Evolutionary conservation across 2,113 vertebrate species (phyloP), one percentile per base, ranked within the genome.

Genomic region (Tupaia chinensis): DNA sequence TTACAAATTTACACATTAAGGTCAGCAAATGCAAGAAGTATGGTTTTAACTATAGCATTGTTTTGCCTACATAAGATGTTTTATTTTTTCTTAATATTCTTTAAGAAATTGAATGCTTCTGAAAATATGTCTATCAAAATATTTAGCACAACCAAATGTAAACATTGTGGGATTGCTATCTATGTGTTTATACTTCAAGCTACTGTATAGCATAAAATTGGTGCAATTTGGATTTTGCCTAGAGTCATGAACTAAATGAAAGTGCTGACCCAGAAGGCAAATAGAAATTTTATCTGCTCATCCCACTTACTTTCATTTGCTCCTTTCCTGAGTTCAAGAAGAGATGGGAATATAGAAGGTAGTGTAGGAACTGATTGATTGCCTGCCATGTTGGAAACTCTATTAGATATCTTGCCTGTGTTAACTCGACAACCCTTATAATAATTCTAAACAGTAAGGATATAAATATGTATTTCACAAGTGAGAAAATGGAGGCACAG

Each of bases 1-100:
- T 94, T 94, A 96, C 66, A 88, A 74, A 97, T 97, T 95, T 95
- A 96, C 72, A 91, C 94, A 84, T 7, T 54, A n/a, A 94, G 91
- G 91, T 96, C 83, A 95, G 63, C 14, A 93, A 97, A 94, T 96
- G 29, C 12, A 70, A 92, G 82, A 90, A 56, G 53, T 78, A 74
- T 63, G 90, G 25, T 89, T 96, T 72, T 95, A 25, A 87, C 89
- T 95, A 88, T 78, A 72, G 88, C 66, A 96, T 93, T 83, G 92
- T 86, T 60, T 93, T 20, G 20, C n/a, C 66, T 74, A 86, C 70
- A 83, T 74, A 88, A 83, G 25, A 73, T 60, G 56, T 7, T 94
- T 90, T 92, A 72, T 76, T 92, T 84, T 68, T 80, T 44, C 72
- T n/a, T 88, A 85, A 66, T 83, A 81, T 65, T 58, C 29, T 87